Evolutionary conservation across 2,888 invertebrate species (phyloP).

Genomic region (Conops quadrifasciatus): DNA sequence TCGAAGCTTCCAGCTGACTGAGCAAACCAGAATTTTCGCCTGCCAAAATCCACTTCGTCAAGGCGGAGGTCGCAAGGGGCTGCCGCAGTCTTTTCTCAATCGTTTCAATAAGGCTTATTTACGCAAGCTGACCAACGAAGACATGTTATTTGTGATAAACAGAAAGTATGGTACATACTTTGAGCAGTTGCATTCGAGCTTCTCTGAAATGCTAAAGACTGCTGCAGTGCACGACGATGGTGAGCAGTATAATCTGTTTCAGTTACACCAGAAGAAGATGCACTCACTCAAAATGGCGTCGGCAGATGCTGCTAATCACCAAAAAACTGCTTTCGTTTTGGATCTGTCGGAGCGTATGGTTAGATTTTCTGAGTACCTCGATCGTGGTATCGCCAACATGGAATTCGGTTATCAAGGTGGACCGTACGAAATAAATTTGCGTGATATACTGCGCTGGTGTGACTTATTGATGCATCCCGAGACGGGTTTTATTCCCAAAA

Average conservation of each 20-base stretch:
- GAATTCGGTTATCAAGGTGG: slow-evolving; percentile 84
- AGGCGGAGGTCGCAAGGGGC: slow-evolving; percentile 94
- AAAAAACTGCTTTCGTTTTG: slow-evolving; percentile 54
- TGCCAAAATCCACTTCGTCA: slow-evolving; percentile 97
- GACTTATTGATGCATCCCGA: slow-evolving; percentile 70
- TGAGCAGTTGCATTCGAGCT: slow-evolving; percentile 49
- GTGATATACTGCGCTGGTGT: slow-evolving; percentile 95
- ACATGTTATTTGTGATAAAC: slow-evolving; percentile 67
- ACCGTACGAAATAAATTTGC: slow-evolving; percentile 97
- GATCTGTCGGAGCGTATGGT: slow-evolving; percentile 77
- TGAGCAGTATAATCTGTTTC: slow-evolving; percentile 45
- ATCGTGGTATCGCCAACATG: slow-evolving; percentile 71
- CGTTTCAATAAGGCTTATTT: slow-evolving; percentile 92
- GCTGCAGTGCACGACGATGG: slow-evolving; percentile 7
- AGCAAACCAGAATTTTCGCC: slow-evolving; percentile 88
- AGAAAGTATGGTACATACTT: slow-evolving; percentile 57
- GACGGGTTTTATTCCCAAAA: slow-evolving; percentile 53
- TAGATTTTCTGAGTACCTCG: slow-evolving; percentile 77
- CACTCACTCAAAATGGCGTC: background rate
- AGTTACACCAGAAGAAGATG: slow-evolving; percentile 26
- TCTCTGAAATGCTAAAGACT: slow-evolving; percentile 45
- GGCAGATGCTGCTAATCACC: background rate
- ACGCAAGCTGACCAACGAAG: slow-evolving; percentile 72
- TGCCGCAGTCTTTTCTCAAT: slow-evolving; percentile 97
- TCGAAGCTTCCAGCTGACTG: slow-evolving; percentile 80